Base-by-base conservation (phyloP, 1,140 invertebrate genomes). In the Dendrolimus kikuchii region DNA sequence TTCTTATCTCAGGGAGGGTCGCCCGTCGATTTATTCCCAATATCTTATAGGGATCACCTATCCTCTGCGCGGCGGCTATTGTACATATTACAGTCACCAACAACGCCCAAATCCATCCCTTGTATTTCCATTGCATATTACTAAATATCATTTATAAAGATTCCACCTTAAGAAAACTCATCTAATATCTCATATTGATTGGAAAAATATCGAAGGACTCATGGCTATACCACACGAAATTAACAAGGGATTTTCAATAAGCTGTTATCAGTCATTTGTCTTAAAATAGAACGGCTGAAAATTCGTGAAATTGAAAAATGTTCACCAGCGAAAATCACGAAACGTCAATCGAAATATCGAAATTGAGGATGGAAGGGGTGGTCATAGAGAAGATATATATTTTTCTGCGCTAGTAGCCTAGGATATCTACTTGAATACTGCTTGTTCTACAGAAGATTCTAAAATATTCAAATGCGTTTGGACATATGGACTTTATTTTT, bases 1-100 rank as follows among this genome's bases (percentile, higher is more conserved):
- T 93, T 64, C 95, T 91, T 53, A 99, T 97, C 68, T 98, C 95
- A 63, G 92, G 90, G 5, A 92, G 67, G 7, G 91, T 91, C 2
- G 96, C 94, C 64, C 90, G 90, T 68, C 89, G 91, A 52, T 90
- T 86, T 43, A 99, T 90, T 2, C 95, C 95, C 40, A 99, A 87
- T 68, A 95, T 92, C 77, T 93, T 89, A 77, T 99, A 99, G 5
- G 96, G 95, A 88, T 96, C 92, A 80, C 91, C 91, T 72, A 93
- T 89, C 57, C 87, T 87, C 65, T 88, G 86, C 45, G 90, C 81
- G 8, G 71, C 53, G 6, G 79, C 58, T 46, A 84, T 66, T 45
- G 72, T 55, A 43, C 64, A 68, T 39, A 80, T 44, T 39, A 67
- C 53, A n/a, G 77, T 51, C 51, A 76, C 58, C 54, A 78, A 53